Conservation (phyloP, 2,888 invertebrate genomes). For the Arge pagana region DNA sequence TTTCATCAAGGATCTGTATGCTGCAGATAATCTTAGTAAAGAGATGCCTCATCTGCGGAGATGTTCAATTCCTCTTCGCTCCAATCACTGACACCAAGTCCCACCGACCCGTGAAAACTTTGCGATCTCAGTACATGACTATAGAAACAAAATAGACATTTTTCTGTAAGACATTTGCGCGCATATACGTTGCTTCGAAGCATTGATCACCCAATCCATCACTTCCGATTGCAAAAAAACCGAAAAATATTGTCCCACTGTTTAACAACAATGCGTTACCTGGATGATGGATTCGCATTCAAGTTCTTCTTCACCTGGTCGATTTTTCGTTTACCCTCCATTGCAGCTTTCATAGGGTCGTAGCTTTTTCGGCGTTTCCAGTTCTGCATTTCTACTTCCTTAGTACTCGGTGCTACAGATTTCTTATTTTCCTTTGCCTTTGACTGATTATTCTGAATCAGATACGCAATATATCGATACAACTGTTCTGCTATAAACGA, state of each 20-base stretch:
- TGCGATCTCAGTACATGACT: constrained; percentile 67
- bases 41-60: constrained; percentile 45
- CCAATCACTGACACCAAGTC: constrained; percentile 54
- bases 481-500: not conserved
- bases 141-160: constrained; percentile 40
- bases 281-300: constrained; percentile 46
- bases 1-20: too few species aligned
- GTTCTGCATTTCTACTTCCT: constrained; percentile 88
- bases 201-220: not conserved
- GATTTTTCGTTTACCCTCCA: constrained; percentile 74
- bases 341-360: constrained; percentile 92
- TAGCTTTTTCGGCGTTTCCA: constrained; percentile 96
- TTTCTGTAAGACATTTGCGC: constrained; percentile 10
- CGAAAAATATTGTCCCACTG: constrained; percentile 10
- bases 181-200: not conserved
- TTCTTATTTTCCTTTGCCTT: constrained; percentile 45
- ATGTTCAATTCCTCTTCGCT: constrained; percentile 47
- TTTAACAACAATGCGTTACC: constrained; percentile 47
- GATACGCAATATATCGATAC: not conserved
- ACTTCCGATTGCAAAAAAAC: not conserved
- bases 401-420: constrained; percentile 63
- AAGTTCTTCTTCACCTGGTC: constrained; percentile 45
- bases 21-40: constrained; percentile 33
- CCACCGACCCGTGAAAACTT: constrained; percentile 66
- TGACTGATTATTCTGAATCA: constrained; percentile 34